Evolutionary conservation across 2,888 invertebrate genomes (phyloP).

Genomic region (Dryadula phaetusa): DNA sequence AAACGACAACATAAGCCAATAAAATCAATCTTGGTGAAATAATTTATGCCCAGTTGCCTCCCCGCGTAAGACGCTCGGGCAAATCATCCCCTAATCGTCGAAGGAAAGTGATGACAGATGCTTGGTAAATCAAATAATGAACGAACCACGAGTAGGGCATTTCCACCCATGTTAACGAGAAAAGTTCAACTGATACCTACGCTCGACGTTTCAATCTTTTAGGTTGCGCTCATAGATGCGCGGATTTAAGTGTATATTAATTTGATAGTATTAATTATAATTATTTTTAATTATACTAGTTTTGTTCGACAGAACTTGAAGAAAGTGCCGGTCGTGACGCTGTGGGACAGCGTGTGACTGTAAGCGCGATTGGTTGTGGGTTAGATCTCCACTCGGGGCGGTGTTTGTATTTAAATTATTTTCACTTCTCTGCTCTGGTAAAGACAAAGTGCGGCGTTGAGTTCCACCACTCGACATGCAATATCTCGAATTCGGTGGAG

Average conservation of each 20-base stretch:
- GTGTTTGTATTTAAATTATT: too few species aligned
- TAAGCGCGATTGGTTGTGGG: too few species aligned
- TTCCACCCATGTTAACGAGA: conserved; percentile 74
- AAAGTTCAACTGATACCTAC: conserved; percentile 76
- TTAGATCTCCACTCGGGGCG: too few species aligned
- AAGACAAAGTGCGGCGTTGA: too few species aligned
- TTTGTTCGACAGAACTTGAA: too few species aligned
- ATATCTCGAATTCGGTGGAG: too few species aligned
- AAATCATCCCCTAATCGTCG: conserved; percentile 40
- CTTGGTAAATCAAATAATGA: conserved; percentile 76
- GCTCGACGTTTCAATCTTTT: conserved; percentile 63
- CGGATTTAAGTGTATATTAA: conserved; percentile 4
- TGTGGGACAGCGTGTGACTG: too few species aligned
- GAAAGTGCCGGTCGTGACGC: too few species aligned
- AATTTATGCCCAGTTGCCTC: conserved; percentile 29
- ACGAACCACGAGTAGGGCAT: conserved; percentile 71
- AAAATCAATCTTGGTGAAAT: not conserved
- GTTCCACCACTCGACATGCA: too few species aligned
- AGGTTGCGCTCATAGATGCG: conserved; percentile 42
- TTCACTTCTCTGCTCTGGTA: too few species aligned
- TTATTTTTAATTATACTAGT: too few species aligned
- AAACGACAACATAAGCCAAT: not conserved
- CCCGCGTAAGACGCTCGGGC: conserved; percentile 20
- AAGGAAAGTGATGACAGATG: conserved; percentile 71
- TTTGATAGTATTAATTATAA: too few species aligned